Base-by-base conservation (phyloP, 2,113 vertebrate species). In the Eupsittula cactorum region DNA sequence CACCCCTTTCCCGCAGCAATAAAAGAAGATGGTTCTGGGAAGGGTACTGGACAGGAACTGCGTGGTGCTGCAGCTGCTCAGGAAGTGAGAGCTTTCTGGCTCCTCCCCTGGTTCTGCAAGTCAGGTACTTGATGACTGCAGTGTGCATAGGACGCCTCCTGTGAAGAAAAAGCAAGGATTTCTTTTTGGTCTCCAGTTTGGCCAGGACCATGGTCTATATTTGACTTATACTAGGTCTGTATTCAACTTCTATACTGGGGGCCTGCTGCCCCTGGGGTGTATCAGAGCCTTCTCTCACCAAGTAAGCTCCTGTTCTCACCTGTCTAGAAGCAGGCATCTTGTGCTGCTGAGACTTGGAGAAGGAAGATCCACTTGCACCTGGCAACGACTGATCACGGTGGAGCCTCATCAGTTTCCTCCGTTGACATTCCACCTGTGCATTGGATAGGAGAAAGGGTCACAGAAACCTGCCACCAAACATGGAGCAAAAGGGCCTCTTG, bases 381-480 rank as follows among this genome's bases (percentile, higher is more conserved):
- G 74, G 57, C 42, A 83, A 33, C 0, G 13, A 57, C n/a, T 3
- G 68, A 59, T 50, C 55, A 39, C 42, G 12, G 20, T 12, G 57
- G 20, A n/a, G 6, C 59, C 57, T 65, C 75, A 95, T 96, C 87
- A 98, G 86, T 31, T 77, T 97, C 78, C 96, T 97, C 69, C 97
- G 73, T 37, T 98, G 98, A 11, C 41, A 44, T 65, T 98, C 98
- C 60, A 98, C 98, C 98, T 98, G 92, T 53, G 73, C 0, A 0
- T 50, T 80, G 60, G 15, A 52, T 2, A 60, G 49, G 46, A 73
- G 39, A 81, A 87, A 70, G 55, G 24, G 44, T 81, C 68, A 84
- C 31, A 94, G 77, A 87, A 78, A 60, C 24, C 8, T 44, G 46
- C 16, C 83, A 80, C 19, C 41, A 63, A 25, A 42, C n/a, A 28